These are phyloP conservation scores for Alectura lathami DNA, from an alignment of 2,113 vertebrate species.

Conservation along the genomic window DNA sequence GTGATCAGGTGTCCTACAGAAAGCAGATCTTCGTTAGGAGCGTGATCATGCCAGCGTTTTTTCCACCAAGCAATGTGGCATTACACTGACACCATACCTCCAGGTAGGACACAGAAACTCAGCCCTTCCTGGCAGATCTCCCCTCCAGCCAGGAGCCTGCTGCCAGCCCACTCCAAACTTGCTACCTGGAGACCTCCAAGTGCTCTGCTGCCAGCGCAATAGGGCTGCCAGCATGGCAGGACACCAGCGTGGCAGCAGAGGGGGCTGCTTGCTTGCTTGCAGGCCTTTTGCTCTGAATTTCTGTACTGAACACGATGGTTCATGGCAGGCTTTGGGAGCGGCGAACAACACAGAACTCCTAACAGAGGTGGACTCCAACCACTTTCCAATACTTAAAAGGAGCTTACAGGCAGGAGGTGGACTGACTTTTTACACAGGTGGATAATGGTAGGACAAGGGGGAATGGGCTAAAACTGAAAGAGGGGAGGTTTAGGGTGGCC, in stretches of 20 bases:
- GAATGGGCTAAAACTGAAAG: too few relatives aligned
- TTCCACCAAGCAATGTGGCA: background rate
- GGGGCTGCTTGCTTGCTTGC: background rate
- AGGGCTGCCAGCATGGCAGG: background rate
- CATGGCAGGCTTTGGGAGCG: fast-evolving
- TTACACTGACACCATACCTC: background rate
- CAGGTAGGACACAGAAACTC: background rate
- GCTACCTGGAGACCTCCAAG: background rate
- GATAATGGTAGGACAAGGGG: too few relatives aligned
- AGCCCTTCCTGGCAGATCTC: background rate
- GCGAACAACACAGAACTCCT: fast-evolving
- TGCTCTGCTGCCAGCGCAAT: background rate
- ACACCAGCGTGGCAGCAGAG: fast-evolving
- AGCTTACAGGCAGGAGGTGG: too few relatives aligned
- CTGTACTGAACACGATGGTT: fast-evolving
- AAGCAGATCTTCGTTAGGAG: background rate
- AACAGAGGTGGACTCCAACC: fast-evolving
- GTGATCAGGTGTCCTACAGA: background rate
- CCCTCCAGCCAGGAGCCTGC: background rate
- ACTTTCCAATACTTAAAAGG: too few relatives aligned
- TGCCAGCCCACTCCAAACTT: background rate
- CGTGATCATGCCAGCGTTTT: background rate
- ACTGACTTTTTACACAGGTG: too few relatives aligned
- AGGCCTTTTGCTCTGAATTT: background rate
- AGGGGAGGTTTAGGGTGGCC: too few relatives aligned